Evolutionary conservation across 2,888 invertebrate genomes (phyloP), one percentile per base, ranked within the genome.

Genomic region (Acleris laterana): DNA sequence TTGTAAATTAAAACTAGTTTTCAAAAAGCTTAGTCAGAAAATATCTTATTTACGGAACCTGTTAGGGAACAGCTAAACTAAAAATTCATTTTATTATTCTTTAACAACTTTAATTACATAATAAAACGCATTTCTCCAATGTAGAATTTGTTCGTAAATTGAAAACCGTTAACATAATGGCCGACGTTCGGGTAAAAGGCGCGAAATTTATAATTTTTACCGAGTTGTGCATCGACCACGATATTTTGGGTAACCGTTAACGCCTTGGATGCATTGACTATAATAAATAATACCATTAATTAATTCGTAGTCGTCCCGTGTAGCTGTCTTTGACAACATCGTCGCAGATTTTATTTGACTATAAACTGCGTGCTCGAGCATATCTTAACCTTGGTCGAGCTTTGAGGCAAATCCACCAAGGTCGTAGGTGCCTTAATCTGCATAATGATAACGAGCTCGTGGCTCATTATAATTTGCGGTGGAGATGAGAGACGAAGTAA

Each of bases 181-280:
- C 80, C 75, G 71, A 74, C 80, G 74, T 82, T 79, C 77, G 75
- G 80, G 74, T 87, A 86, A 88, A 83, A 85, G 81, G 87, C 87
- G 87, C 81, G 86, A 89, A 89, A 89, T 88, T 83, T 78, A 83
- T 88, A 88, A 85, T 88, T 86, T 84, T 83, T 82, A 74, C 74
- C 75, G 72, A 74, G 67, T 75, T 71, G 75, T 77, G 74, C 79
- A 81, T 79, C 76, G 76, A 80, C 81, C 79, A 77, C 22, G 42
- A 22, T 55, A 42, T 70, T 69, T 73, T 72, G 62, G 66, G 68
- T 69, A 73, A 79, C 80, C 80, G 81, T 83, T 82, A 81, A 69
- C 70, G 68, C 60, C 60, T 55, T 22, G 32, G 20, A 42, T 42
- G 55, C 55, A 55, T n/a, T n/a, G 17, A 17, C 46, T 46, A n/a